Conservation (phyloP, 2,113 vertebrate species). For the Callionymus lyra region DNA sequence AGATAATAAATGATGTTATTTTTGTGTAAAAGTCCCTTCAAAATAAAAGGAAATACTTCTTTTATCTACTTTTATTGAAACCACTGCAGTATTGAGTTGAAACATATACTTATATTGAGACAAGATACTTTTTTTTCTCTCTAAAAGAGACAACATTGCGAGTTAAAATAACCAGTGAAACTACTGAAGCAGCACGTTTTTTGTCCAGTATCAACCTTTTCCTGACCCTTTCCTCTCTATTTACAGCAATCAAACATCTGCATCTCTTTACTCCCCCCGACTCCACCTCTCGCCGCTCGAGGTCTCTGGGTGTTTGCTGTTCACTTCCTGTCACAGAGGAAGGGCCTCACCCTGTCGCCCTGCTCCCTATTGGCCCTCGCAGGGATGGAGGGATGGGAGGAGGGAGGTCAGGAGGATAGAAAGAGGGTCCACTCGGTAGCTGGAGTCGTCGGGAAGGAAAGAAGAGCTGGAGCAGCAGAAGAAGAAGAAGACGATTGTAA, state of each 20-base stretch:
- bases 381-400: conserved; percentile 41
- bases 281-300: conserved; percentile 2
- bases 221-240: conserved; percentile 13
- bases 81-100: too few relatives aligned
- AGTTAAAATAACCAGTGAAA: too few relatives aligned
- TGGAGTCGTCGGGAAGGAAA: conserved; percentile 11
- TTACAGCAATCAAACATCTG: conserved; percentile 27
- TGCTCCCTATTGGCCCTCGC: conserved; percentile 49
- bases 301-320: conserved; percentile 55
- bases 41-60: too few relatives aligned
- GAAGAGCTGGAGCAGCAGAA: conserved; percentile 2
- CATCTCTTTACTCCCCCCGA: conserved; percentile 27
- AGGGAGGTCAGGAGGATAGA: conserved; percentile 36
- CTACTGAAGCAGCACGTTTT: too few relatives aligned
- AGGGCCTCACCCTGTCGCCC: conserved; percentile 65
- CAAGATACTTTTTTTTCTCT: too few relatives aligned
- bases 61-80: too few relatives aligned
- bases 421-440: conserved; percentile 18
- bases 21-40: too few relatives aligned
- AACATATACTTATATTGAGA: too few relatives aligned
- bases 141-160: too few relatives aligned
- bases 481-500: not conserved
- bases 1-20: too few relatives aligned
- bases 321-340: conserved; percentile 71
- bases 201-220: conserved; percentile 6